Percentiles rank a stretch among this genome's conserved stretches.
These are phyloP conservation scores for Palythoa grandiflora DNA, from an alignment of 92 coral and sea anemone genomes.

Conservation along the genomic window DNA sequence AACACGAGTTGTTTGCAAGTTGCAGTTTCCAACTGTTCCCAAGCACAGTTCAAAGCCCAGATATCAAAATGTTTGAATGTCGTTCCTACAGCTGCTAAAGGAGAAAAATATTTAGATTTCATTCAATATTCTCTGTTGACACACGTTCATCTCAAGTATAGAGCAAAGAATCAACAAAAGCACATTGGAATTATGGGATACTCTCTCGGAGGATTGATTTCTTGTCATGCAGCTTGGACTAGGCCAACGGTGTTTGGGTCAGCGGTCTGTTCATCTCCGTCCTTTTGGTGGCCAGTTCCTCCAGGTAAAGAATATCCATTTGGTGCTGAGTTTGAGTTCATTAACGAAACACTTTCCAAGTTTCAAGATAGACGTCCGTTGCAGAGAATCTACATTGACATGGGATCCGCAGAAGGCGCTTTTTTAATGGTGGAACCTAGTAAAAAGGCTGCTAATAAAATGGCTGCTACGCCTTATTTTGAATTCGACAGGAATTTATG, in stretches of 20 bases:
- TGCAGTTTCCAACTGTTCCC: background rate
- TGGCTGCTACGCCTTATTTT: slow-evolving; percentile 59
- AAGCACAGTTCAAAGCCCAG: background rate
- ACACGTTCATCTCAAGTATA: slow-evolving; percentile 40
- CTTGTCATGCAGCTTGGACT: slow-evolving; percentile 71
- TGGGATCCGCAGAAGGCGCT: slow-evolving; percentile 48
- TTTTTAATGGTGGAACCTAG: slow-evolving; percentile 50
- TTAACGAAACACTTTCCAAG: slow-evolving; percentile 40
- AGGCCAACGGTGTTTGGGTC: slow-evolving; percentile 62
- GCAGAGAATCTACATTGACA: slow-evolving; percentile 60
- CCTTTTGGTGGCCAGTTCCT: slow-evolving; percentile 73
- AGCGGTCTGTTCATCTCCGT: slow-evolving; percentile 67
- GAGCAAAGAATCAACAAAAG: slow-evolving; percentile 31
- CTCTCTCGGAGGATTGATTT: slow-evolving; percentile 59
- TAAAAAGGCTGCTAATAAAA: slow-evolving; percentile 40
- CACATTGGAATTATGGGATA: slow-evolving; percentile 62
- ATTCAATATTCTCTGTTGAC: slow-evolving; percentile 45
- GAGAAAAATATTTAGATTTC: slow-evolving; percentile 58
- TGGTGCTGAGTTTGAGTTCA: slow-evolving; percentile 53
- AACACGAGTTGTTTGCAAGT: background rate
- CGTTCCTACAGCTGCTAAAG: slow-evolving; percentile 9
- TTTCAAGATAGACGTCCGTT: slow-evolving; percentile 44
- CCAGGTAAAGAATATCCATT: slow-evolving; percentile 43
- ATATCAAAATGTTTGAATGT: slow-evolving; percentile 3
- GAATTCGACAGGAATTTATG: slow-evolving; percentile 58